phyloP scores from a whole-genome alignment of 2,888 invertebrate species.

The Argyra leucocephala region DNA sequence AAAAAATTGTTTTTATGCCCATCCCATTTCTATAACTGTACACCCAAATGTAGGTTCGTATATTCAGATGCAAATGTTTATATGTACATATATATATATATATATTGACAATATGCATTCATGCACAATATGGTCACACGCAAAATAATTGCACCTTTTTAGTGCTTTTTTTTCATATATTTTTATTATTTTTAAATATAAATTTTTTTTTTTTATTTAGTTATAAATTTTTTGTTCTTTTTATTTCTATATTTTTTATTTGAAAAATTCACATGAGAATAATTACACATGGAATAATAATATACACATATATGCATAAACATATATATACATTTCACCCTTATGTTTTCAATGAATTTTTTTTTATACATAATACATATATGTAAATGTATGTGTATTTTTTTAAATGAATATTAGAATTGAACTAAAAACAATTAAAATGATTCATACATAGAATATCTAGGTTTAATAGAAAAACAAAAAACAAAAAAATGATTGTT shows the following conservation, averaged over 20 bases:
- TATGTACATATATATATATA: neutral
- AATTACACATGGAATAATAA: neutral
- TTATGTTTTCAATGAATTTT: too few relatives aligned
- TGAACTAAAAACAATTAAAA: too few relatives aligned
- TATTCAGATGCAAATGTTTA: neutral
- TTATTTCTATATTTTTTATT: neutral
- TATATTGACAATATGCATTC: neutral
- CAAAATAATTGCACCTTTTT: neutral
- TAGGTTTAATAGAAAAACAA: too few relatives aligned
- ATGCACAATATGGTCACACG: conserved; percentile 1
- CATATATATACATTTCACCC: neutral
- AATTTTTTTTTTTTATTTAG: neutral
- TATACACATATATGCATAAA: neutral
- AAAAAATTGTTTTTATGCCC: too few relatives aligned
- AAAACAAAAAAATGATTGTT: too few relatives aligned
- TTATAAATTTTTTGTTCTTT: neutral
- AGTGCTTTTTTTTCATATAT: too few relatives aligned
- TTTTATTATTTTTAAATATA: too few relatives aligned
- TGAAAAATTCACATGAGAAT: neutral
- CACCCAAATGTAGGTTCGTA: neutral
- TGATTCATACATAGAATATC: too few relatives aligned
- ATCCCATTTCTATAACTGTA: neutral
- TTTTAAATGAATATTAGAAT: too few relatives aligned
- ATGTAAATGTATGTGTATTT: too few relatives aligned
- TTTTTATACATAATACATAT: too few relatives aligned